These are phyloP conservation scores for Beris chalybata DNA, from an alignment of 2,888 invertebrate species.

Conservation along the genomic window DNA sequence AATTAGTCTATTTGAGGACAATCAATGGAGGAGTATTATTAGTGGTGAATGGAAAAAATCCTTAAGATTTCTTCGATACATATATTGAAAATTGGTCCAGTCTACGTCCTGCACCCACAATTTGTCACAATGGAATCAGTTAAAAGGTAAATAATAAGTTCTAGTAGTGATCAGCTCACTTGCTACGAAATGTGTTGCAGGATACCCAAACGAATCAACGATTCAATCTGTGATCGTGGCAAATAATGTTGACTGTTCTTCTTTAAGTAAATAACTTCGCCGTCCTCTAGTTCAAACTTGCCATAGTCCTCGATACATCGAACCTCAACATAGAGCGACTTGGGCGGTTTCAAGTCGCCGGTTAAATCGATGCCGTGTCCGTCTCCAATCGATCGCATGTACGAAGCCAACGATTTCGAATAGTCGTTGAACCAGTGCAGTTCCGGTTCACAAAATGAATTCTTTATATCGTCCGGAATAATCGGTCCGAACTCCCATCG, in stretches of 20 bases:
- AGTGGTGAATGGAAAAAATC: no score
- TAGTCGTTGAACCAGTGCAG: conserved; percentile 87
- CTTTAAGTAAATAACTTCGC: conserved; percentile 84
- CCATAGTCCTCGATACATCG: conserved; percentile 89
- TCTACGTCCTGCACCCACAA: no score
- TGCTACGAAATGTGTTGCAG: conserved; percentile 67
- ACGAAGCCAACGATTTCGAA: conserved; percentile 79
- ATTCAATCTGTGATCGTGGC: conserved; percentile 85
- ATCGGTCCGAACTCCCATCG: conserved; percentile 96
- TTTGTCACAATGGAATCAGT: no score
- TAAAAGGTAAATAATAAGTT: no score
- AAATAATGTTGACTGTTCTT: conserved; percentile 90
- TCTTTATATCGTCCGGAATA: conserved; percentile 81
- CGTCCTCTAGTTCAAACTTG: conserved; percentile 90
- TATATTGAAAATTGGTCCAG: no score
- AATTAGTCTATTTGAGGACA: no score
- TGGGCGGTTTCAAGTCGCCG: conserved; percentile 86
- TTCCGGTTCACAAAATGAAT: conserved; percentile 78
- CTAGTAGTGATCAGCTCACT: no score
- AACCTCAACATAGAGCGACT: conserved; percentile 89
- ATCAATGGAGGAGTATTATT: no score
- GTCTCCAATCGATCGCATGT: conserved; percentile 88
- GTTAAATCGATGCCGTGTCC: conserved; percentile 83
- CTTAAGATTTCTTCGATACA: no score
- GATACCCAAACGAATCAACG: conserved; percentile 86